These are phyloP conservation scores for Philaethria dido DNA, from an alignment of 2,888 invertebrate species.

Conservation along the genomic window DNA sequence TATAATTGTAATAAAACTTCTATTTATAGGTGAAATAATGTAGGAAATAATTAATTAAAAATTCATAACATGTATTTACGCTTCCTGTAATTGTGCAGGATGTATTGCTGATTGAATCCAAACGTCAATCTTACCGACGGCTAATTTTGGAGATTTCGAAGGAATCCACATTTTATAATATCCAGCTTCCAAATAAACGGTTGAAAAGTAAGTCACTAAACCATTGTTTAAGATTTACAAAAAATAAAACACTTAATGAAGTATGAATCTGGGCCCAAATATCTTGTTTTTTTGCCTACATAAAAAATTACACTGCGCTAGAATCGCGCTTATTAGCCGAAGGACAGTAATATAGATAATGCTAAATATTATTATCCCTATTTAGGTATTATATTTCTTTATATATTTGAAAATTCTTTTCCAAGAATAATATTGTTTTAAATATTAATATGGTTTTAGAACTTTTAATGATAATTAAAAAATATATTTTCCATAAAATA, in stretches of 20 bases:
- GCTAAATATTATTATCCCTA: not conserved
- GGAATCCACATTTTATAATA: conserved; percentile 87
- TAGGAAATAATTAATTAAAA: conserved; percentile 58
- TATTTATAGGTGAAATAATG: conserved; percentile 38
- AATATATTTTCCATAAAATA: too few species aligned
- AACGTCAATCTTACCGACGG: conserved; percentile 86
- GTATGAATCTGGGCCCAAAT: conserved; percentile 29
- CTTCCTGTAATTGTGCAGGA: conserved; percentile 65
- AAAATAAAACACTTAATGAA: conserved; percentile 35
- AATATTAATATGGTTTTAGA: too few species aligned
- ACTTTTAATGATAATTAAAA: too few species aligned
- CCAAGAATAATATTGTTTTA: too few species aligned
- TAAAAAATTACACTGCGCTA: conserved; percentile 36
- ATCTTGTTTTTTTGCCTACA: conserved; percentile 35
- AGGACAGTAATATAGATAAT: conserved; percentile 1
- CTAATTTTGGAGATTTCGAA: conserved; percentile 89
- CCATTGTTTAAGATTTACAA: conserved; percentile 36
- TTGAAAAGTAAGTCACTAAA: conserved; percentile 33
- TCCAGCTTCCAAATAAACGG: conserved; percentile 26
- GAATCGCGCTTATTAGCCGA: conserved; percentile 20
- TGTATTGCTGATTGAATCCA: conserved; percentile 64
- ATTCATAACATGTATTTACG: conserved; percentile 74
- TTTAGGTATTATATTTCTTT: too few species aligned
- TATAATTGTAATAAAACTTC: conserved; percentile 14
- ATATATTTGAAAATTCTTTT: too few species aligned